Evolutionary conservation across 2,113 vertebrate genomes (phyloP).

Genomic region (Bettongia penicillata): DNA sequence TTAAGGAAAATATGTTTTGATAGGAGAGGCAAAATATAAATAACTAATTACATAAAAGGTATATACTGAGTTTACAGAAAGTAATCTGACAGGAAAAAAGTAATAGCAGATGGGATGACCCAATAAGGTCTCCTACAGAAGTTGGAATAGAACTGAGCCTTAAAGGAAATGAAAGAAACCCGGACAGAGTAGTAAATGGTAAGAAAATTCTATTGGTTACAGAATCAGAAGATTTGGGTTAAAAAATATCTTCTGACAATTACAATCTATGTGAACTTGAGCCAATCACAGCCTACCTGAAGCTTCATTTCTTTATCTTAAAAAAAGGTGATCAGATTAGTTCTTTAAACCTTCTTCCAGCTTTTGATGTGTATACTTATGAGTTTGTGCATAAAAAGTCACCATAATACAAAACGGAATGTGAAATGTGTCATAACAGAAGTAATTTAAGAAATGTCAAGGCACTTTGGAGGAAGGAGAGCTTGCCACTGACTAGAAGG

Average conservation of each 20-base stretch:
- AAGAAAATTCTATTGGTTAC: background rate
- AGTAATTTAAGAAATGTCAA: background rate
- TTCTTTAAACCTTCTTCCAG: background rate
- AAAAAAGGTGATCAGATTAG: background rate
- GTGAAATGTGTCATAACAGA: background rate
- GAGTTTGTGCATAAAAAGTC: background rate
- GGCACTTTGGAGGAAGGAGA: too few species aligned
- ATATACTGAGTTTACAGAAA: background rate
- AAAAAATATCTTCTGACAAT: background rate
- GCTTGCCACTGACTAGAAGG: too few species aligned
- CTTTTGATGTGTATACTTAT: background rate
- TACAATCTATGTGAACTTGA: constrained; percentile 8
- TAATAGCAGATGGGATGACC: background rate
- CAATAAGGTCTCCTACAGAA: background rate
- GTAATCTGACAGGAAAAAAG: background rate
- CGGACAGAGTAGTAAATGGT: background rate
- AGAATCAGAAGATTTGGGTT: constrained; percentile 5
- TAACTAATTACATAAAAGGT: background rate
- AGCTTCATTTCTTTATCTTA: background rate
- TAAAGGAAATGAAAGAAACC: background rate
- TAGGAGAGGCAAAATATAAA: background rate
- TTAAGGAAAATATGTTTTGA: background rate
- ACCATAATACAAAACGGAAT: too few species aligned
- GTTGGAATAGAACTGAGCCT: background rate
- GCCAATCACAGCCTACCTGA: background rate